A percentile compares a stretch with the other conserved stretches of the same genome.
Evolutionary conservation across 2,113 vertebrate species (phyloP).

Genomic region (Oreochromis spilurus): DNA sequence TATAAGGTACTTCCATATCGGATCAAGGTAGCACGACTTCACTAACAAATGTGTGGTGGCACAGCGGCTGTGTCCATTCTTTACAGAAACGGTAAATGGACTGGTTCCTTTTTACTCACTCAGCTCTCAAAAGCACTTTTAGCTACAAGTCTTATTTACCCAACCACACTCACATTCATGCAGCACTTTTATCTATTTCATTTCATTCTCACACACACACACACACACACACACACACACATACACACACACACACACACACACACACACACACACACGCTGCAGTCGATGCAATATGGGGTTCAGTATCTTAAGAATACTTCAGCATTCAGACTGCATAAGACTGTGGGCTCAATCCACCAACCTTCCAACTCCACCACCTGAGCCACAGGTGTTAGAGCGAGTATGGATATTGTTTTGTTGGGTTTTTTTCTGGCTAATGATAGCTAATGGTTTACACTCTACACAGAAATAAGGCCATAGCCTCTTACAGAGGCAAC

Average conservation of each 20-base stretch:
- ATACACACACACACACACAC: too few relatives aligned
- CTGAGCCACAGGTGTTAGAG: neutral
- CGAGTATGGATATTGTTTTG: neutral
- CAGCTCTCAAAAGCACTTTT: too few relatives aligned
- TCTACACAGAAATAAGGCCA: neutral
- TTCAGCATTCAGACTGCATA: neutral
- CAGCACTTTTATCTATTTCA: neutral
- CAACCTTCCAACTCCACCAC: neutral
- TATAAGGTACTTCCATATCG: neutral
- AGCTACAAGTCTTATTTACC: neutral
- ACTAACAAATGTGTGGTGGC: neutral
- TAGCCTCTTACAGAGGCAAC: fast-evolving
- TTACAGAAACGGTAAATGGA: too few relatives aligned
- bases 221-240: too few relatives aligned
- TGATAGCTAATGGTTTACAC: neutral
- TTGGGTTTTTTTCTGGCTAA: neutral
- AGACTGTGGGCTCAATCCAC: neutral
- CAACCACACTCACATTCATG: neutral
- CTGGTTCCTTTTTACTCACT: too few relatives aligned
- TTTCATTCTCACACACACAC: too few relatives aligned
- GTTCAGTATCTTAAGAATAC: neutral
- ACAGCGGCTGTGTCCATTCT: neutral
- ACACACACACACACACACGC: fast-evolving
- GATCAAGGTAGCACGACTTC: neutral
- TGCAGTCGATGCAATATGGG: neutral